A percentile compares a stretch with the other conserved stretches of the same genome.
These are phyloP conservation scores for Apocheima hispidaria DNA, from an alignment of 2,888 invertebrate genomes.

Conservation along the genomic window DNA sequence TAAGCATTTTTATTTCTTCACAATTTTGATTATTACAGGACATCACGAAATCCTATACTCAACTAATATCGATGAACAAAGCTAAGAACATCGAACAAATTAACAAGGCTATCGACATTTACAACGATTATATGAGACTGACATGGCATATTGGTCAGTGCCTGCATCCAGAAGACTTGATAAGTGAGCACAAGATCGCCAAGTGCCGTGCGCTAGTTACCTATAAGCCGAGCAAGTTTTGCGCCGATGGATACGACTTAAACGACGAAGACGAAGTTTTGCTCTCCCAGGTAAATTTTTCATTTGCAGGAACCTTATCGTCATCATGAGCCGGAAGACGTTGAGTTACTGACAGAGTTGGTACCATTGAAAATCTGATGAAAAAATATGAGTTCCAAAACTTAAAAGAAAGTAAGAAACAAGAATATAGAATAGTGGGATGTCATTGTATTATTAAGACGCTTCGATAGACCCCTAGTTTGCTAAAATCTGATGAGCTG, in stretches of 20 bases:
- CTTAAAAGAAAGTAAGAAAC: too few species aligned
- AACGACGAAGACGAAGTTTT: constrained; percentile 22
- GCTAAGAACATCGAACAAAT: constrained; percentile 26
- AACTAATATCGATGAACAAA: constrained; percentile 18
- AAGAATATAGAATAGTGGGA: too few species aligned
- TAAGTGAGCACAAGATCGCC: constrained; percentile 22
- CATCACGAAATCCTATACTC: constrained; percentile 7
- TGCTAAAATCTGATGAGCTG: too few species aligned
- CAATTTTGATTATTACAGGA: constrained; percentile 14
- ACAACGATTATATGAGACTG: constrained; percentile 31
- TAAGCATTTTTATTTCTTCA: background rate
- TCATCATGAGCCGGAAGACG: too few species aligned
- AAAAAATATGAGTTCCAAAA: too few species aligned
- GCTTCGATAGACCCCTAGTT: too few species aligned
- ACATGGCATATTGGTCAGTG: constrained; percentile 27
- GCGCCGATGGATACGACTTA: constrained; percentile 4
- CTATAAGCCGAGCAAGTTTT: constrained; percentile 23
- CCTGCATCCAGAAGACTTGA: constrained; percentile 37
- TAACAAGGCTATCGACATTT: constrained; percentile 32
- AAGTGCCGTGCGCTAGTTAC: constrained; percentile 15
- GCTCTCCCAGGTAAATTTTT: constrained; percentile 22
- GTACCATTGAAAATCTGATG: too few species aligned
- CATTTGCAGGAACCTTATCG: background rate
- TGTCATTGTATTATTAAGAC: too few species aligned
- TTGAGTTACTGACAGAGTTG: too few species aligned